Conservation (phyloP, 2,888 invertebrate genomes). For the Cosmia trapezina region DNA sequence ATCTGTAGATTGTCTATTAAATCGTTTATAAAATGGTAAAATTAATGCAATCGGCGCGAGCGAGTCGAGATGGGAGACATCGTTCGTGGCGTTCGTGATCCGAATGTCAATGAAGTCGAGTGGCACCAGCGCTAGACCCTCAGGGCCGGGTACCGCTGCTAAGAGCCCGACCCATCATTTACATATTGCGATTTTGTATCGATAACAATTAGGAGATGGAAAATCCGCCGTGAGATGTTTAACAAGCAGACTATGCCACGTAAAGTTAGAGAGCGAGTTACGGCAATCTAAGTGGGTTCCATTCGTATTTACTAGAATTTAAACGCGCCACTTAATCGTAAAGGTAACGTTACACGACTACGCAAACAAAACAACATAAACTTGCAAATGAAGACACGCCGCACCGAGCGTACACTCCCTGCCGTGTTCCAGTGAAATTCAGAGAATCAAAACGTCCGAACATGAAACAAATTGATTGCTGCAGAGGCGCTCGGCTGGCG, state of each 20-base stretch:
- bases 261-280: conserved; percentile 56
- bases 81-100: conserved; percentile 87
- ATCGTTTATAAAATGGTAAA: conserved; percentile 89
- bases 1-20: conserved; percentile 87
- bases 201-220: conserved; percentile 82
- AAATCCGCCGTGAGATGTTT: conserved; percentile 72
- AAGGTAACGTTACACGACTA: conserved; percentile 73
- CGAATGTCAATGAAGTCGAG: conserved; percentile 85
- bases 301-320: conserved; percentile 61
- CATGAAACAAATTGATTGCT: conserved; percentile 89
- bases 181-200: conserved; percentile 88
- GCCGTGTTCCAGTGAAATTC: conserved; percentile 80
- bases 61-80: conserved; percentile 87
- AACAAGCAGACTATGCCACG: conserved; percentile 64
- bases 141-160: conserved; percentile 70
- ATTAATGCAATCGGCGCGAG: conserved; percentile 89
- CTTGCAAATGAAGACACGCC: conserved; percentile 84
- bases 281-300: conserved; percentile 52
- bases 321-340: conserved; percentile 63
- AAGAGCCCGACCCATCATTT: conserved; percentile 82
- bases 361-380: conserved; percentile 79
- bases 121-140: conserved; percentile 75
- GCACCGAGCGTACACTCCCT: conserved; percentile 78
- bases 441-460: conserved; percentile 88
- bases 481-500: conserved; percentile 82